Percentiles rank a stretch among this genome's conserved stretches.
phyloP scores from a whole-genome alignment of 2,113 vertebrate species.

The Ctenodactylus gundi region DNA sequence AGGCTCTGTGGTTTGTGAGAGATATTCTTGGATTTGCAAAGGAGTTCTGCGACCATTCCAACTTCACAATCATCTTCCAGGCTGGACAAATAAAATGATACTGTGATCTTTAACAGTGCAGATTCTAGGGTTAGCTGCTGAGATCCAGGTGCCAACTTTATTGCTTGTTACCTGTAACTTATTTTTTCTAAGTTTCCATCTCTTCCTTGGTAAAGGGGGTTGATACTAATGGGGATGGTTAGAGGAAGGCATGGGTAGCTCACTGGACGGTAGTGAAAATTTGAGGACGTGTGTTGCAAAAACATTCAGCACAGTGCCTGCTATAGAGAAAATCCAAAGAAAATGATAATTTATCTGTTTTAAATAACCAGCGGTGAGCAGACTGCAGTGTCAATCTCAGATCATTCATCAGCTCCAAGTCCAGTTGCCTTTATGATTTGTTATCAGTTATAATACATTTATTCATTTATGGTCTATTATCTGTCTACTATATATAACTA shows the following conservation, averaged over 20 bases:
- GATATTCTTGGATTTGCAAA: neutral
- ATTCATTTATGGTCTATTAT: neutral
- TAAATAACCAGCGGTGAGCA: neutral
- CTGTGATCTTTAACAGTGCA: neutral
- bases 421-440: neutral
- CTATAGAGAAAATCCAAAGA: neutral
- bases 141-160: neutral
- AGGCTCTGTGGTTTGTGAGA: neutral
- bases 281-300: rapidly evolving
- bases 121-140: neutral
- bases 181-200: neutral
- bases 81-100: neutral
- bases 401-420: neutral
- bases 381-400: neutral
- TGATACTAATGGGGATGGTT: neutral
- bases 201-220: neutral
- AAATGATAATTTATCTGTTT: neutral
- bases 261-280: neutral
- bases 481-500: neutral
- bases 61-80: neutral
- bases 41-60: neutral
- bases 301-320: neutral
- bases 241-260: neutral
- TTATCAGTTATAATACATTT: neutral
- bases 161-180: neutral